Conservation (phyloP, 2,113 vertebrate genomes). For the Anolis sagrei region DNA sequence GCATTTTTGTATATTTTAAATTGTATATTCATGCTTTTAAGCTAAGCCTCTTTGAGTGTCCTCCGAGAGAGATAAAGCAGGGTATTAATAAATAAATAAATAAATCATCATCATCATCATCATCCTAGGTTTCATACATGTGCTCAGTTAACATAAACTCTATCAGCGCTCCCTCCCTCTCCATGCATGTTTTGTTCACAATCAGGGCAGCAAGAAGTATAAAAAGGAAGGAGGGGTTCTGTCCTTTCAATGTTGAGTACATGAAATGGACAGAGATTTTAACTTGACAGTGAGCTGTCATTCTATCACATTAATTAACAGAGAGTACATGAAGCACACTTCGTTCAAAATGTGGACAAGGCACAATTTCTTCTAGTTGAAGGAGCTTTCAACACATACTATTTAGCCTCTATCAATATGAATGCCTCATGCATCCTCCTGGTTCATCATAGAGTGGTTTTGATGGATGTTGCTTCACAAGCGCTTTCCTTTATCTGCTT, state of each 20-base stretch:
- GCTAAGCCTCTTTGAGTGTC: no score
- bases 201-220: background rate
- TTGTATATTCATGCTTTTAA: no score
- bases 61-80: no score
- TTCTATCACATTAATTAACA: background rate
- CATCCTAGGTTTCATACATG: background rate
- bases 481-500: background rate
- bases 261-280: background rate
- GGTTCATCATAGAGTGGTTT: background rate
- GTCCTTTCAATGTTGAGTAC: background rate
- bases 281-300: background rate
- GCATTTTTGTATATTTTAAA: no score
- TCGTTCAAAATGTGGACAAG: background rate
- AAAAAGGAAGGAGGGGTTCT: background rate
- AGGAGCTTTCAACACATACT: background rate
- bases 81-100: no score
- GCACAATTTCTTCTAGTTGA: background rate
- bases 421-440: background rate
- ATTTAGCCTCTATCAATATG: background rate
- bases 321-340: background rate
- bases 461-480: background rate
- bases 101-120: no score
- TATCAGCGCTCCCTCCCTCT: background rate
- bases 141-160: background rate
- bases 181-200: background rate